phyloP scores from a whole-genome alignment of 2,888 invertebrate genomes.

The Sinodicranocentrus sp. region DNA sequence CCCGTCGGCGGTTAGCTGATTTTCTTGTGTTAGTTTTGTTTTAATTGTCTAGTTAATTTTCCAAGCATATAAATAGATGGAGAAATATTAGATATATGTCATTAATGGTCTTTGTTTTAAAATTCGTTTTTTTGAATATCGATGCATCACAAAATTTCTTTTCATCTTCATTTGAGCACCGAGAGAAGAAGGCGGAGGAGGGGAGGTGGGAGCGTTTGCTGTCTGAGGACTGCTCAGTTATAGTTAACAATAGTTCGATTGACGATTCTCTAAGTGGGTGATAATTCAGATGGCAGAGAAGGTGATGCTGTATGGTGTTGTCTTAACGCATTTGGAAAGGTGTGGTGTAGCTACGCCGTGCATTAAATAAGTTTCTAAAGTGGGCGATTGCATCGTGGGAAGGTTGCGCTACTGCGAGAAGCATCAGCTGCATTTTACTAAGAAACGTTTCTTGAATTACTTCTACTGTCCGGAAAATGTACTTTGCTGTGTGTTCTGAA shows the following conservation, averaged over 20 bases:
- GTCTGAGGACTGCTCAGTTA: constrained; percentile 40
- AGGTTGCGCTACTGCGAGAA: background rate
- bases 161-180: constrained; percentile 47
- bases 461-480: too few species aligned
- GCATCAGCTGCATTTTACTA: too few species aligned
- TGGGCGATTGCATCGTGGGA: constrained; percentile 25
- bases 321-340: background rate
- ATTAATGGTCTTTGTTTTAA: constrained; percentile 27
- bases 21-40: constrained; percentile 40
- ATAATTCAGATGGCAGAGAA: background rate
- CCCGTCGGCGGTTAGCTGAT: constrained; percentile 35
- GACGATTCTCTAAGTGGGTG: background rate
- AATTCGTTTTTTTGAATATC: constrained; percentile 10
- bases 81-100: constrained; percentile 25
- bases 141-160: constrained; percentile 49
- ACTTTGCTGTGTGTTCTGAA: too few species aligned
- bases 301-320: background rate
- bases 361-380: background rate
- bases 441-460: too few species aligned
- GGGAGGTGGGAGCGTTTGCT: constrained; percentile 24
- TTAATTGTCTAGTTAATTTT: constrained; percentile 6
- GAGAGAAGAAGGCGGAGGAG: constrained; percentile 32
- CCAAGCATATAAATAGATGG: constrained; percentile 30
- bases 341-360: constrained; percentile 2
- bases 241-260: constrained; percentile 15